Evolutionary conservation across 2,888 invertebrate species (phyloP), one percentile per base, ranked within the genome.

Genomic region (Drosophila subsilvestris): DNA sequence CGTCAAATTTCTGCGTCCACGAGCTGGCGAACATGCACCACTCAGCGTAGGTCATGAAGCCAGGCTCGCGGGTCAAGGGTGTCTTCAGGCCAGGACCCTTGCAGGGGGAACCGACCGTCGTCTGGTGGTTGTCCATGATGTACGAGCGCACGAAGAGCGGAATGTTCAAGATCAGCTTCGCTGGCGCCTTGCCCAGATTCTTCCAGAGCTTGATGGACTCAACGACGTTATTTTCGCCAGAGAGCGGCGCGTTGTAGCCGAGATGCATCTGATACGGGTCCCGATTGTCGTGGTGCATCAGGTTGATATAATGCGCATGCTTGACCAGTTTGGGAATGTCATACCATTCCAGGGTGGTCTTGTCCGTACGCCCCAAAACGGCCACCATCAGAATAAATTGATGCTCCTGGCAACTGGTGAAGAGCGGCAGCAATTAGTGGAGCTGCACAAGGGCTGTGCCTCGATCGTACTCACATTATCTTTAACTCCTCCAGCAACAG

Each of bases 381-480:
- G 95, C 94, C 7, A 97, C 92, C 91, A 97, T 96, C 76, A 93
- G 93, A 0, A 97, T 94, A 43, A 96, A 93, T 51, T 75, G 37
- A 4, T 70, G 43, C 0, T 79, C 55, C 6, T 63, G 10, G 0
- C 84, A 59, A 25, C 89, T 89, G 4, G 1, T 6, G 37, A 37
- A 6, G 14, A 32, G 6, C 32, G 32, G 0, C 5, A 32, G 1
- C 14, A 9, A 3, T 22, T 8, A 29, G 17, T 14, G 5, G 1
- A 14, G 3, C 8, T 10, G 2, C 3, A 3, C 18, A 2, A 9
- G 1, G 2, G 6, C 14, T 37, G 37, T 37, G 14, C 14, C 6
- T 14, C 6, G 6, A 6, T 43, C 8, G 12, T 32, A 25, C 75
- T 29, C 56, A 85, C 85, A 69, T 45, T 3, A 72, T 22, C 4